phyloP scores from a whole-genome alignment of 2,888 invertebrate species.

The Amaurobius ferox region DNA sequence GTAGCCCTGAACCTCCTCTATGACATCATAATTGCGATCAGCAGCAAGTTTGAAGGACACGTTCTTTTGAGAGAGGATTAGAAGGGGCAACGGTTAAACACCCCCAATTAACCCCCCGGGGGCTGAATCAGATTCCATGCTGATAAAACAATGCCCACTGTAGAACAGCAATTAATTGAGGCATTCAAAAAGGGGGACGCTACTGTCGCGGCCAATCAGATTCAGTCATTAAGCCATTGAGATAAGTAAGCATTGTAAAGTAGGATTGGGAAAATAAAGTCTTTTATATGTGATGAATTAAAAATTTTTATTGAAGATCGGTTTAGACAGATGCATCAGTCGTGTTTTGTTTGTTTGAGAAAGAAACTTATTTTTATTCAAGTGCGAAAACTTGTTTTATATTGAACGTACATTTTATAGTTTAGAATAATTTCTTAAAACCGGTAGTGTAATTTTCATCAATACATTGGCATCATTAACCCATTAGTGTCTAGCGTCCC shows the following conservation, averaged over 20 bases:
- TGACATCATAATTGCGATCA: constrained; percentile 70
- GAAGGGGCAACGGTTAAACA: constrained; percentile 62
- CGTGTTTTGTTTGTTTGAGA: too few species aligned
- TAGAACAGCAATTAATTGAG: constrained; percentile 54
- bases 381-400: too few species aligned
- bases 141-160: constrained; percentile 42
- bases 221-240: constrained; percentile 2
- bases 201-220: neutral
- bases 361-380: too few species aligned
- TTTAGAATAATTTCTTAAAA: too few species aligned
- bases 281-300: too few species aligned
- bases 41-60: constrained; percentile 44
- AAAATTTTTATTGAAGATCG: too few species aligned
- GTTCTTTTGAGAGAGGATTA: constrained; percentile 63
- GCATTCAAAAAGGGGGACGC: constrained; percentile 9
- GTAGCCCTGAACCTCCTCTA: constrained; percentile 38
- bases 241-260: neutral
- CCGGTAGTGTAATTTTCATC: too few species aligned
- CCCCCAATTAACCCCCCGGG: constrained; percentile 64
- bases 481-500: too few species aligned
- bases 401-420: too few species aligned
- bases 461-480: too few species aligned
- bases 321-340: too few species aligned
- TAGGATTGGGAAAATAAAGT: neutral
- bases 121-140: constrained; percentile 59